Base-by-base conservation (phyloP, 1,140 invertebrate species). In the Drosophila subobscura region DNA sequence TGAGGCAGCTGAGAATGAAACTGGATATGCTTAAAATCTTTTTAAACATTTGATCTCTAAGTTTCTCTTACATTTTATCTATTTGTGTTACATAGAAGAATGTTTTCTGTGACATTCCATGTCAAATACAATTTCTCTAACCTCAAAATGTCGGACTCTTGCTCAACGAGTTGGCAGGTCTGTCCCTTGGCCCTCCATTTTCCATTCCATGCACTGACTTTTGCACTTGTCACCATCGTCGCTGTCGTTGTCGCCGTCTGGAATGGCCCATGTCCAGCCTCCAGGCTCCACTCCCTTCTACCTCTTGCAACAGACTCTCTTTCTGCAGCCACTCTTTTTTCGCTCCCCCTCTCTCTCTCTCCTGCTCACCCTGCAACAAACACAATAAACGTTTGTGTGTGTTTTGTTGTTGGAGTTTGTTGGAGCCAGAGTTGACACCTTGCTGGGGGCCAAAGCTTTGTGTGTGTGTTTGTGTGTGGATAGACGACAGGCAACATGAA, bases 371-470 rank as follows among this genome's bases (percentile, higher is more conserved):
- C 25, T 37, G 33, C 41, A 77, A 59, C 54, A 79, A 51, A 52
- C 42, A 64, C 63, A 70, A 20, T 58, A 50, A 76, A 84, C 80
- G 74, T 74, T 86, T 85, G 77, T 86, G 77, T 86, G 60, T 74
- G 81, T 57, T 60, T 53, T 85, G 79, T 76, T 74, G 59, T 59
- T 72, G 71, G 56, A 67, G 50, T 42, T 73, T 59, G 25, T 46
- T 56, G 58, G 70, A 44, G 50, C 44, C 66, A 41, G 72, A 70
- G 80, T 79, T 86, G 80, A 85, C 80, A 81, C 79, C 68, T 81
- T 63, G 81, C 47, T 41, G 64, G 60, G 37, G 50, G 63, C 60
- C 63, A 51, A 65, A 37, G 12, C 25, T 52, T 42, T 42, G 56
- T 67, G 25, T 74, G 40, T 54, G 33, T 71, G 46, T 52, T 45